Percentiles rank a stretch among this genome's conserved stretches.
phyloP scores from a whole-genome alignment of 2,797 vertebrate genomes.

The Halcyon leucocephala region DNA sequence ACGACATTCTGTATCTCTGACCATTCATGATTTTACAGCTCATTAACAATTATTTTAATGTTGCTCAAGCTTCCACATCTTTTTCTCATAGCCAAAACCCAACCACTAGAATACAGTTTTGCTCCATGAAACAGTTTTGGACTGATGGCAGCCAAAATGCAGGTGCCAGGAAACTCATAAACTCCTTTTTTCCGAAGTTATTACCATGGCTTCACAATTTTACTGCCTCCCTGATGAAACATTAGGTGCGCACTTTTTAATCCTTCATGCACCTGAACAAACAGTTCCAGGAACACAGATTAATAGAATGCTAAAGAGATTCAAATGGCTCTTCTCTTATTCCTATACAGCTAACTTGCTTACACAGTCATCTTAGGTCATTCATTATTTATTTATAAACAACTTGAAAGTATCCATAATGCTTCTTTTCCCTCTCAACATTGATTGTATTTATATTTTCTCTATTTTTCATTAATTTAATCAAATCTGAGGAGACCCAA shows the following conservation, averaged over 20 bases:
- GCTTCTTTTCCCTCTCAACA: background rate
- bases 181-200: background rate
- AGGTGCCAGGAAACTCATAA: background rate
- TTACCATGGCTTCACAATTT: background rate
- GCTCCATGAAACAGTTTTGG: background rate
- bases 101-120: background rate
- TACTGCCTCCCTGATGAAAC: background rate
- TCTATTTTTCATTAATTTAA: slow-evolving; percentile 25
- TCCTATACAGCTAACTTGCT: background rate
- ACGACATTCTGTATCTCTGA: background rate
- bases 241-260: background rate
- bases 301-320: background rate
- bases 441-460: background rate
- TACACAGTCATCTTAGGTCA: background rate
- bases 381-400: background rate
- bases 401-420: background rate
- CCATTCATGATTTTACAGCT: background rate
- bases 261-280: slow-evolving; percentile 9
- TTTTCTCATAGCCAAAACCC: background rate
- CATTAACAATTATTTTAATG: background rate
- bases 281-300: background rate
- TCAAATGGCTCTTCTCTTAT: background rate
- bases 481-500: background rate
- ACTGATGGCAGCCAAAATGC: background rate
- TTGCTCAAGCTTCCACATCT: background rate